Evolutionary conservation across 2,113 vertebrate genomes (phyloP).

Genomic region (Melanotaenia duboulayi): DNA sequence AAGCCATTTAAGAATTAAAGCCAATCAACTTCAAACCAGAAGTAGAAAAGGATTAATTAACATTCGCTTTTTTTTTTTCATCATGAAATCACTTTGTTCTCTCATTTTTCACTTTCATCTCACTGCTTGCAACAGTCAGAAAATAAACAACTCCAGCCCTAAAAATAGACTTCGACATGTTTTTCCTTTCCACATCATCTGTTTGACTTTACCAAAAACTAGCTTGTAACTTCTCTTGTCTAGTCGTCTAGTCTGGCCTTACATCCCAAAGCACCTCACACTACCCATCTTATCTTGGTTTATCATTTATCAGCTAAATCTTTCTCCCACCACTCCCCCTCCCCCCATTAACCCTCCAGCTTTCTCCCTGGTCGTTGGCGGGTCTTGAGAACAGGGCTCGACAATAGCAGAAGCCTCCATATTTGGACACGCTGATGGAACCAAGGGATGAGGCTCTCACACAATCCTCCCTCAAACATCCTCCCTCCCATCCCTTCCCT

Average conservation of each 20-base stretch:
- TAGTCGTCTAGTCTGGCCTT: slow-evolving; percentile 26
- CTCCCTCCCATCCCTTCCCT: slow-evolving; percentile 38
- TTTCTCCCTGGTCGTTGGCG: slow-evolving; percentile 61
- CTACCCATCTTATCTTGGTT: slow-evolving; percentile 16
- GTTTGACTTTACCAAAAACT: slow-evolving; percentile 24
- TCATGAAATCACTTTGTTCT: slow-evolving; percentile 19
- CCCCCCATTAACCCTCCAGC: slow-evolving; percentile 37
- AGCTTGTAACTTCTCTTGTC: slow-evolving; percentile 12
- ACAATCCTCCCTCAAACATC: slow-evolving; percentile 63
- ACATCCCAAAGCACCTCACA: slow-evolving; percentile 9
- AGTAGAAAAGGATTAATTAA: background rate
- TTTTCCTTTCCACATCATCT: slow-evolving; percentile 25
- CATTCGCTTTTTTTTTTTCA: background rate
- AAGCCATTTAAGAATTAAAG: slow-evolving; percentile 14
- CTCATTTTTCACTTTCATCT: slow-evolving; percentile 53
- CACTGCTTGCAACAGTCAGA: slow-evolving; percentile 30
- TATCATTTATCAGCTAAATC: slow-evolving; percentile 31
- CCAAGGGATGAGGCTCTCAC: slow-evolving; percentile 65
- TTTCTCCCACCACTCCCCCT: slow-evolving; percentile 34
- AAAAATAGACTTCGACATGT: slow-evolving; percentile 48
- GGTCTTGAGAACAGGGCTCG: slow-evolving; percentile 71
- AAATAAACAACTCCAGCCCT: slow-evolving; percentile 55
- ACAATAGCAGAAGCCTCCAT: slow-evolving; percentile 77
- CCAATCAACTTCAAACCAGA: background rate
- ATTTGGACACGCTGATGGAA: slow-evolving; percentile 80